A percentile compares a stretch with the other conserved stretches of the same genome.
These are phyloP conservation scores for Potamilus streckersoni DNA, from an alignment of 1,140 invertebrate genomes.

Conservation along the genomic window DNA sequence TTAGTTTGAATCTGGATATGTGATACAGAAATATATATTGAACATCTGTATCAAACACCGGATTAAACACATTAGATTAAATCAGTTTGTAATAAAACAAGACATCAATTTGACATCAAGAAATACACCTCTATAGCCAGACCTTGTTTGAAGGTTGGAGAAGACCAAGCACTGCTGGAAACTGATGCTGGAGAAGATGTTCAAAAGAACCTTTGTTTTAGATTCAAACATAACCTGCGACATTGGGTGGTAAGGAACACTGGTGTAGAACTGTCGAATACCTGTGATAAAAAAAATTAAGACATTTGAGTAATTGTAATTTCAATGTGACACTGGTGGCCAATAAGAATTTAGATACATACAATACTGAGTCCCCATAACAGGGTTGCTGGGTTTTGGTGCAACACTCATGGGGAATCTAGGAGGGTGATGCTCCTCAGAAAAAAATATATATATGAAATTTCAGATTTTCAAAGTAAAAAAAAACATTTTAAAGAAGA, in stretches of 20 bases:
- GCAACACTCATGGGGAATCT: too few species aligned
- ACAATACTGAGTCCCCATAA: too few species aligned
- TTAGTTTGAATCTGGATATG: too few species aligned
- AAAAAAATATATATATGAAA: too few species aligned
- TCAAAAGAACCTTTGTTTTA: constrained; percentile 79
- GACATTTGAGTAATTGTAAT: not conserved
- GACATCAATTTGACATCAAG: not conserved
- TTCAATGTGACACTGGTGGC: not conserved
- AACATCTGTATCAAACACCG: not conserved
- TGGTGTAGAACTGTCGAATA: constrained; percentile 77
- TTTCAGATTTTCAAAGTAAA: too few species aligned
- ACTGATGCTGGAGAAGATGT: constrained; percentile 77
- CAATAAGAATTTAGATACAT: too few species aligned
- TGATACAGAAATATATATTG: not conserved
- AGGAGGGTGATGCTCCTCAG: too few species aligned
- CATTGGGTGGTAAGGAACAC: constrained; percentile 56
- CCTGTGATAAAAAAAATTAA: constrained; percentile 68
- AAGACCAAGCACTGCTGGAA: constrained; percentile 95
- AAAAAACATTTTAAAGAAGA: too few species aligned
- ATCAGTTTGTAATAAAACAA: not conserved
- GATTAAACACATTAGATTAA: not conserved
- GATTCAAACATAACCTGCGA: constrained; percentile 70
- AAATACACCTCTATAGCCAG: constrained; percentile 10
- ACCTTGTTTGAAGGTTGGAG: constrained; percentile 86
- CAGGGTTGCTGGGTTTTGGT: too few species aligned